Conservation (phyloP, 2,888 invertebrate genomes). For the Drosophila anomalata region DNA sequence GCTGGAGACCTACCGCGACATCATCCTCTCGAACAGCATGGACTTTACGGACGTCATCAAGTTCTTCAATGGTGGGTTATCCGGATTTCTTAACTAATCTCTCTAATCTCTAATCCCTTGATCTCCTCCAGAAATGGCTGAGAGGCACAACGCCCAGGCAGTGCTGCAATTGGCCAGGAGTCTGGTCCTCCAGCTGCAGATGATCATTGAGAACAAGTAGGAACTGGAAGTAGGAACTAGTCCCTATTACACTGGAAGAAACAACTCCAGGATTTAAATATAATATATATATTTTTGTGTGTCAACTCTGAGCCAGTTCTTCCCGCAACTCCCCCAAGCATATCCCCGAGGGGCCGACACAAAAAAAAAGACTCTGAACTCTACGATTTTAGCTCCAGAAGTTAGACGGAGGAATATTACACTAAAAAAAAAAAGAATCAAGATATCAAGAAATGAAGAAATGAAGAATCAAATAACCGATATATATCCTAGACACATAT, state of each 20-base stretch:
- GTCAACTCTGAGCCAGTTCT: too few relatives aligned
- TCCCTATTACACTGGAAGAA: too few relatives aligned
- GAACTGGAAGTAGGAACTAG: too few relatives aligned
- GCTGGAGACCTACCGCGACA: slow-evolving; percentile 96
- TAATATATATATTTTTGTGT: too few relatives aligned
- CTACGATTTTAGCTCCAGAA: too few relatives aligned
- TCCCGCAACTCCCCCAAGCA: too few relatives aligned
- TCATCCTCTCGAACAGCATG: slow-evolving; percentile 97
- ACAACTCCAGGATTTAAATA: too few relatives aligned
- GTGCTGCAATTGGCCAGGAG: slow-evolving; percentile 93
- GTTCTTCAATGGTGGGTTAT: slow-evolving; percentile 94
- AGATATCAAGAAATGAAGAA: not conserved
- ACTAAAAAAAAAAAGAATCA: not conserved
- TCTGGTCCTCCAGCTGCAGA: slow-evolving; percentile 94
- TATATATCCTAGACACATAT: not conserved
- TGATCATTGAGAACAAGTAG: slow-evolving; percentile 88
- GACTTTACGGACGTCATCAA: slow-evolving; percentile 99
- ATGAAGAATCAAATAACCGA: not conserved
- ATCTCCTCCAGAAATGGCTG: slow-evolving; percentile 93
- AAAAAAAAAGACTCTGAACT: too few relatives aligned
- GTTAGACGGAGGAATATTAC: not conserved
- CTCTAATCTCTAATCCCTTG: not conserved
- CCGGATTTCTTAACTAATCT: not conserved
- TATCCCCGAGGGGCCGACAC: too few relatives aligned
- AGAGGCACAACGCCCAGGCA: slow-evolving; percentile 93